phyloP scores from a whole-genome alignment of 2,888 invertebrate species.

The Thysanoteuthis rhombus region DNA sequence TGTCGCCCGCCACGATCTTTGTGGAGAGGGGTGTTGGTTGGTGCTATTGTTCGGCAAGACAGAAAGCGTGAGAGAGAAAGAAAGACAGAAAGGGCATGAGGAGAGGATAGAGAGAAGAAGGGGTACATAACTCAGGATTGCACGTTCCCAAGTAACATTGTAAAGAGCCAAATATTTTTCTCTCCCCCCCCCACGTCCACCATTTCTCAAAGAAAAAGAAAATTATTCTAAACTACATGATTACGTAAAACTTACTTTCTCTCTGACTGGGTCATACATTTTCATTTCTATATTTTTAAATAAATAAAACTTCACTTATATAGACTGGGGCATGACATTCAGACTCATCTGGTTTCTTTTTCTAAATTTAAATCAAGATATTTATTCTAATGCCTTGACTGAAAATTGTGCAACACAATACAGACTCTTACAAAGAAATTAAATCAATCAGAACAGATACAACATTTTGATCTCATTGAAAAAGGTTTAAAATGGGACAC shows the following conservation, averaged over 20 bases:
- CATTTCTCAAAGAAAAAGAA: not conserved
- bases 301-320: not conserved
- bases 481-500: too few relatives aligned
- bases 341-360: too few relatives aligned
- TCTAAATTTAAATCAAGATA: not conserved
- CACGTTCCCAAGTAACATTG: not conserved
- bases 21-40: not conserved
- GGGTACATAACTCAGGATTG: not conserved
- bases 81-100: not conserved
- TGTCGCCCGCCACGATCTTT: constrained; percentile 12
- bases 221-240: not conserved
- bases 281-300: not conserved
- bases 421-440: too few relatives aligned
- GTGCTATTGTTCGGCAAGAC: not conserved
- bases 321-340: not conserved
- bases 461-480: too few relatives aligned
- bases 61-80: not conserved
- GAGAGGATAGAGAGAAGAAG: not conserved
- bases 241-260: not conserved
- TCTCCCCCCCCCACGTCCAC: not conserved
- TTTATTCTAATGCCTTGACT: too few relatives aligned
- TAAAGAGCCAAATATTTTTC: not conserved
- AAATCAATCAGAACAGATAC: too few relatives aligned
- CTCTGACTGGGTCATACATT: not conserved
- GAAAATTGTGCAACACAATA: too few relatives aligned